Percentiles rank a stretch among this genome's conserved stretches.
These are phyloP conservation scores for Microchrysa polita DNA, from an alignment of 2,888 invertebrate species.

Conservation along the genomic window DNA sequence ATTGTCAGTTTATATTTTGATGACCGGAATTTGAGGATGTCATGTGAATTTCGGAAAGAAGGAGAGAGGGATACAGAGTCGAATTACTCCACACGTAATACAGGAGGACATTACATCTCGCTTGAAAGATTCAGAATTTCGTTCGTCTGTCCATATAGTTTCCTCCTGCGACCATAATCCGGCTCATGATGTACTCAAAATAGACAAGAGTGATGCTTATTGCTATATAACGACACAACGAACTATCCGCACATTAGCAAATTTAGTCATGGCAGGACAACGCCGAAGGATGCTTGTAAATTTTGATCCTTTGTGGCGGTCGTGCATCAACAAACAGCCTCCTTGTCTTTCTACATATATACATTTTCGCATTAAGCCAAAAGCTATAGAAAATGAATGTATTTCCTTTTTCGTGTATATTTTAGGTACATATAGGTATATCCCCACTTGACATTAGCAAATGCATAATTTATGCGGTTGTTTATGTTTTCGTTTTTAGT, in stretches of 20 bases:
- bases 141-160: too few relatives aligned
- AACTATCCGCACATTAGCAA: constrained; percentile 17
- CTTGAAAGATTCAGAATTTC: too few relatives aligned
- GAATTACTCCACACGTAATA: background rate
- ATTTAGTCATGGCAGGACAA: too few relatives aligned
- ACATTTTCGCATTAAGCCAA: too few relatives aligned
- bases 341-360: background rate
- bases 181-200: too few relatives aligned
- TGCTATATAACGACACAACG: constrained; percentile 13
- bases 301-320: background rate
- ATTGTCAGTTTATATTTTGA: constrained; percentile 42
- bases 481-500: constrained; percentile 36
- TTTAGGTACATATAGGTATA: constrained; percentile 9
- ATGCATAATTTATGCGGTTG: constrained; percentile 39
- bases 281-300: constrained; percentile 5
- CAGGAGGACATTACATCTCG: background rate
- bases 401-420: too few relatives aligned
- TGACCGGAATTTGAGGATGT: constrained; percentile 36
- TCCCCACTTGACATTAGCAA: background rate
- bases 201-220: constrained; percentile 21
- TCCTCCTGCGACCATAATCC: too few relatives aligned
- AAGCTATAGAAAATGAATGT: constrained; percentile 23
- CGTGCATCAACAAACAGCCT: background rate
- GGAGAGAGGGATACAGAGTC: background rate
- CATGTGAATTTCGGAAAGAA: background rate